Conservation (phyloP, 2,113 vertebrate species). For the Gadus chalcogrammus region DNA sequence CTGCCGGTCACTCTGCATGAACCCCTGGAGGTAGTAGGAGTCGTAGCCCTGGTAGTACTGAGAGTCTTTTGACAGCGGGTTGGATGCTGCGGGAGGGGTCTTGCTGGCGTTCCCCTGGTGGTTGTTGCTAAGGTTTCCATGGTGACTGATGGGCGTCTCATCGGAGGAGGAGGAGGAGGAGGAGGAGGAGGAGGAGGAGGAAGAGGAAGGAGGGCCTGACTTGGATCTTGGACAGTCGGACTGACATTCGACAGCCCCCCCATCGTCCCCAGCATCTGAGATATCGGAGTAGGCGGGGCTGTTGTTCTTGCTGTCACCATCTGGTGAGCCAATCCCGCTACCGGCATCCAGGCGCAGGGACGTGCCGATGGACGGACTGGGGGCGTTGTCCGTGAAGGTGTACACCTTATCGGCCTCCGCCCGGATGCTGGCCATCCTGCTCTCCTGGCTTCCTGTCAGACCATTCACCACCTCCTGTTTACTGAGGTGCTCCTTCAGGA, state of each 20-base stretch:
- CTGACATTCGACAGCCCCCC: constrained; percentile 85
- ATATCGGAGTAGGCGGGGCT: constrained; percentile 98
- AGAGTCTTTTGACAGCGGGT: constrained; percentile 80
- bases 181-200: constrained; percentile 67
- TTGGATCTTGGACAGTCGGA: constrained; percentile 85
- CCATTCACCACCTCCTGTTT: constrained; percentile 89
- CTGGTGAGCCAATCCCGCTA: constrained; percentile 78
- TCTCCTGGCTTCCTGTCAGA: constrained; percentile 88
- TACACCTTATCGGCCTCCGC: constrained; percentile 98
- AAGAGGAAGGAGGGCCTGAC: constrained; percentile 53
- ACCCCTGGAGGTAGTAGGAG: constrained; percentile 91
- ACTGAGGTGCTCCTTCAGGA: constrained; percentile 94
- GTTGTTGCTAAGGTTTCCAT: constrained; percentile 81
- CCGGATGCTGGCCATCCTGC: constrained; percentile 96
- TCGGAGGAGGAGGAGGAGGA: constrained; percentile 58
- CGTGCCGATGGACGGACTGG: constrained; percentile 95
- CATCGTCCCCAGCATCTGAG: constrained; percentile 93
- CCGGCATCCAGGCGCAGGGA: constrained; percentile 84
- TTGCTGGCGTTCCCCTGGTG: constrained; percentile 76
- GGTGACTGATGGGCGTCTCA: constrained; percentile 55
- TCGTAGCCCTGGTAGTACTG: constrained; percentile 93
- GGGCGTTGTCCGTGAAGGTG: constrained; percentile 97
- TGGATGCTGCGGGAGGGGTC: constrained; percentile 74
- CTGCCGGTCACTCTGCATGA: constrained; percentile 86
- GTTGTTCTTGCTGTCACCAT: constrained; percentile 86